Evolutionary conservation across 2,888 invertebrate genomes (phyloP), one percentile per base, ranked within the genome.

Genomic region (Ypsolopha sequella): DNA sequence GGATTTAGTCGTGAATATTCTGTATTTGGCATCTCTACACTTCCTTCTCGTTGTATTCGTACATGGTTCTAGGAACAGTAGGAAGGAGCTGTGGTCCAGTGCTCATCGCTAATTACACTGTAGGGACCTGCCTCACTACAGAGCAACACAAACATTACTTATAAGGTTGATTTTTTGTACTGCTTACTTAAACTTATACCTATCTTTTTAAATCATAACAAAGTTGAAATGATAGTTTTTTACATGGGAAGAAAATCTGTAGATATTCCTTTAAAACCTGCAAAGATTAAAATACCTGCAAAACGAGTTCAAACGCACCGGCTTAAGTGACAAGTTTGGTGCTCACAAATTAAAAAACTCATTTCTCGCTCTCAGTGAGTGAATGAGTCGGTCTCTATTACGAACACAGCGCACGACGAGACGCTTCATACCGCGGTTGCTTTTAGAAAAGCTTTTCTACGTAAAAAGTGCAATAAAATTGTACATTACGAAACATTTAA

Each of bases 291-390:
- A 47, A 47, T 36, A 14, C 8, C 7, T 14, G 36, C 13, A 47
- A 36, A 47, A 36, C 47, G 11, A 36, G 13, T 38, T 36, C 47
- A 13, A 44, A 47, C 47, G 36, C 47, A 36, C 11, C 14, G 14
- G 47, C 47, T 47, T 41, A 52, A 50, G 51, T 55, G 50, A 51
- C 49, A 53, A 54, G 52, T 50, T 36, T 43, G 36, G 39, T 41
- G 51, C 52, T 47, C 51, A 53, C 54, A 53, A 55, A 61, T 60
- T 58, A 60, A 61, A 60, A 61, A 62, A 56, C 54, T 61, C 54
- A 58, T 63, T 58, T 58, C 58, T 55, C 53, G 52, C 52, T 54
- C 51, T 51, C 54, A 48, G 55, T 41, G 50, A 48, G 47, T 55
- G 55, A 56, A 58, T 56, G 48, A 54, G 56, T 52, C 36, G 41